phyloP scores from a whole-genome alignment of 1,140 invertebrate species.

The Zaprionus africanus region DNA sequence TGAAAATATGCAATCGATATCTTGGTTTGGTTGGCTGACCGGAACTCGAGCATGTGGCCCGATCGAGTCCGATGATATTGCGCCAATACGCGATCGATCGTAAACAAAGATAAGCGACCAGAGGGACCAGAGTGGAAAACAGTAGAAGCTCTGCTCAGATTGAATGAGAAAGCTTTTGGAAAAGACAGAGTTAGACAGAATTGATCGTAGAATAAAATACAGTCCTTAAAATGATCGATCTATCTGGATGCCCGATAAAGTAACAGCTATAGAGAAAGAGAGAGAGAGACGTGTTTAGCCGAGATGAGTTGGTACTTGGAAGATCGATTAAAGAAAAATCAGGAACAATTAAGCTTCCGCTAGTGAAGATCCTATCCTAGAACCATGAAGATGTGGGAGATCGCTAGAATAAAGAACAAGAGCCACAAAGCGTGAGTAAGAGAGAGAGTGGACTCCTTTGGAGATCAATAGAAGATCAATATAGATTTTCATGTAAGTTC shows the following conservation, averaged over 20 bases:
- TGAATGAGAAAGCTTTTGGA: not conserved
- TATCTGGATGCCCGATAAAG: too few relatives aligned
- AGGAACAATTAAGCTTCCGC: too few relatives aligned
- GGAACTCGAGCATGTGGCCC: conserved; percentile 19
- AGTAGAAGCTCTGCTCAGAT: not conserved
- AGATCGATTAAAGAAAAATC: too few relatives aligned
- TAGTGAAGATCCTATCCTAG: too few relatives aligned
- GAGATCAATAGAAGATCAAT: not conserved
- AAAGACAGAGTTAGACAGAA: not conserved
- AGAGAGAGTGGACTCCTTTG: not conserved
- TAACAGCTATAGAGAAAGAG: too few relatives aligned
- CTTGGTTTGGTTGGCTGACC: conserved; percentile 1
- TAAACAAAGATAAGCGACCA: conserved; percentile 10
- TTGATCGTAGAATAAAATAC: not conserved
- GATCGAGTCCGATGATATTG: conserved; percentile 13
- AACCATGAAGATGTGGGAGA: not conserved
- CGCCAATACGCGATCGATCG: not conserved
- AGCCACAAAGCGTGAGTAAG: not conserved
- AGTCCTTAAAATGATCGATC: too few relatives aligned
- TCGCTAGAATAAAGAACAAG: not conserved
- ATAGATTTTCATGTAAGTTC: too few relatives aligned
- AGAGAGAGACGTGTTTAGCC: too few relatives aligned
- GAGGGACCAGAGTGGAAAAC: not conserved
- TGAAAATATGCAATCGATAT: conserved; percentile 38
- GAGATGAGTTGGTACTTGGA: not conserved